Evolutionary conservation across 2,797 vertebrate species (phyloP).

Genomic region (Hydrocynus forskahlii): DNA sequence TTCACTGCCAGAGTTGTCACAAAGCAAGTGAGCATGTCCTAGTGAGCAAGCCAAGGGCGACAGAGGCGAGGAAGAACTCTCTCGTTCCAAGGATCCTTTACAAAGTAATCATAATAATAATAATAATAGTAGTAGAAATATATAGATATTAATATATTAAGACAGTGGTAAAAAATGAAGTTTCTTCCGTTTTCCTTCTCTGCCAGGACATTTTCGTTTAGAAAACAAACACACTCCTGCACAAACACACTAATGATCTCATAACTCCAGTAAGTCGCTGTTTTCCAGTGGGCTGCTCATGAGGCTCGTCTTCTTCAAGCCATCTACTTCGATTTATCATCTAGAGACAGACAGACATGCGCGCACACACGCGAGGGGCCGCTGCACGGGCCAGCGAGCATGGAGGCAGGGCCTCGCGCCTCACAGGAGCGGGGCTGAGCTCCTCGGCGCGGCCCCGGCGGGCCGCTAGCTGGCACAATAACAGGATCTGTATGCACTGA

Average conservation of each 20-base stretch:
- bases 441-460: not conserved
- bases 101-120: too few relatives aligned
- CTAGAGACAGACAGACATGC: constrained; percentile 2
- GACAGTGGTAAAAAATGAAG: too few relatives aligned
- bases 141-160: too few relatives aligned
- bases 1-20: too few relatives aligned
- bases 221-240: not conserved
- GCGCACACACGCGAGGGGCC: constrained; percentile 5
- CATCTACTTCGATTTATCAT: constrained; percentile 22
- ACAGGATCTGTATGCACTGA: constrained; percentile 57
- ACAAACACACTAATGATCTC: not conserved
- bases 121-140: too few relatives aligned
- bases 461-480: constrained; percentile 42
- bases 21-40: too few relatives aligned
- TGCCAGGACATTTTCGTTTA: too few relatives aligned
- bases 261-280: not conserved
- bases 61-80: too few relatives aligned
- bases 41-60: too few relatives aligned
- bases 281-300: constrained; percentile 1
- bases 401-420: constrained; percentile 26
- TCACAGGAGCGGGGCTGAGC: constrained; percentile 40
- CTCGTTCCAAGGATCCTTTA: too few relatives aligned
- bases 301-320: constrained; percentile 11
- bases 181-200: too few relatives aligned
- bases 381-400: constrained; percentile 31